Conservation (phyloP, 2,113 vertebrate genomes). For the Brachionichthys hirsutus region DNA sequence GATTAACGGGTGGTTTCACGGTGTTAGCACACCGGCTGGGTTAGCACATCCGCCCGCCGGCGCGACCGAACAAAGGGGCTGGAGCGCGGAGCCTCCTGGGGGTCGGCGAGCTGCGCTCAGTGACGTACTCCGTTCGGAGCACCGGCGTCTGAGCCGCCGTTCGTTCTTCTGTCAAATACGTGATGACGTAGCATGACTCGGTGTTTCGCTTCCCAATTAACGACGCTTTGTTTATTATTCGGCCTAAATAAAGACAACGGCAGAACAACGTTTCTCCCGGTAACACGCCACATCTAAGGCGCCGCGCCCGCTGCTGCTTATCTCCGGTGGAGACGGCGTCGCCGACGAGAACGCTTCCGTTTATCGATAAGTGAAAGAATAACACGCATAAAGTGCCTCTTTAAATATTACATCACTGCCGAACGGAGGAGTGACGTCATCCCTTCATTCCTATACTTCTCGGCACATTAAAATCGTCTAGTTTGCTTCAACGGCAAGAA, state of each 20-base stretch:
- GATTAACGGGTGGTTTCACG: background rate
- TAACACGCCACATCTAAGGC: background rate
- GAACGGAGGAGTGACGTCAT: fast-evolving
- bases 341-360: background rate
- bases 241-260: background rate
- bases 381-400: background rate
- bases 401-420: fast-evolving
- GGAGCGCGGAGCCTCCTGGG: slow-evolving; percentile 63
- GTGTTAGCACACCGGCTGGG: slow-evolving; percentile 7
- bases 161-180: background rate
- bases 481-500: fast-evolving
- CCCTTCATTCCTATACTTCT: fast-evolving
- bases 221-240: background rate
- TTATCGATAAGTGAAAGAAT: background rate
- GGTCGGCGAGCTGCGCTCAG: slow-evolving; percentile 37
- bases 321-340: fast-evolving
- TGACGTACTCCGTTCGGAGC: slow-evolving; percentile 1
- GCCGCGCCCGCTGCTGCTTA: background rate
- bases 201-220: fast-evolving
- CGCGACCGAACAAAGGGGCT: slow-evolving; percentile 70
- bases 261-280: fast-evolving
- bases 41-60: slow-evolving; percentile 62
- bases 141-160: background rate
- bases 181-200: slow-evolving; percentile 2
- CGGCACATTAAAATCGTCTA: fast-evolving